These are phyloP conservation scores for Tetramorium bicarinatum DNA, from an alignment of 2,888 invertebrate genomes.

Conservation along the genomic window DNA sequence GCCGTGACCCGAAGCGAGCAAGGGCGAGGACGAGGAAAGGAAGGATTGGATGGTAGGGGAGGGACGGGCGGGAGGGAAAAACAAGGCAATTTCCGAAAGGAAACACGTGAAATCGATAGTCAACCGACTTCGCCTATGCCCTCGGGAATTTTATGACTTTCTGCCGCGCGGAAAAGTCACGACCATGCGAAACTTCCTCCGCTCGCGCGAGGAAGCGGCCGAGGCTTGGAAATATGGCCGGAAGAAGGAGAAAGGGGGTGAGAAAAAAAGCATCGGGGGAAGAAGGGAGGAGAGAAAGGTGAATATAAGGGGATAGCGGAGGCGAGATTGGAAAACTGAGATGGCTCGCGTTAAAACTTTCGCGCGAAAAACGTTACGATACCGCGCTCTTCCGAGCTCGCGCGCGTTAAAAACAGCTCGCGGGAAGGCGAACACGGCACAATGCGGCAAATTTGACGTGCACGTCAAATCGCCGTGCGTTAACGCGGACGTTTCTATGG, in stretches of 20 bases:
- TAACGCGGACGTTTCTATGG: not conserved
- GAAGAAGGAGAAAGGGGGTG: slow-evolving; percentile 33
- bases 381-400: not conserved
- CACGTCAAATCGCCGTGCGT: slow-evolving; percentile 7
- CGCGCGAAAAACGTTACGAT: slow-evolving; percentile 56
- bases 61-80: slow-evolving; percentile 57
- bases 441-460: slow-evolving; percentile 12
- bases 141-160: slow-evolving; percentile 69
- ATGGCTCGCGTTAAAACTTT: slow-evolving; percentile 63
- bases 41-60: not conserved
- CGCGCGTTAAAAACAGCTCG: not conserved
- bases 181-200: slow-evolving; percentile 55
- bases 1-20: slow-evolving; percentile 63
- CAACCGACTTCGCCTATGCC: slow-evolving; percentile 58
- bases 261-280: not conserved
- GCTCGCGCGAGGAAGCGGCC: slow-evolving; percentile 43
- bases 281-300: not conserved
- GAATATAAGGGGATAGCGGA: slow-evolving; percentile 52
- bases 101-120: slow-evolving; percentile 79
- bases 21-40: not conserved
- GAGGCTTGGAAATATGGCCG: slow-evolving; percentile 21
- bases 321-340: slow-evolving; percentile 70
- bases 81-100: slow-evolving; percentile 78
- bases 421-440: not conserved
- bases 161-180: slow-evolving; percentile 71